These are phyloP conservation scores for Parasteatoda tepidariorum DNA, from an alignment of 1,140 invertebrate genomes.

Conservation along the genomic window DNA sequence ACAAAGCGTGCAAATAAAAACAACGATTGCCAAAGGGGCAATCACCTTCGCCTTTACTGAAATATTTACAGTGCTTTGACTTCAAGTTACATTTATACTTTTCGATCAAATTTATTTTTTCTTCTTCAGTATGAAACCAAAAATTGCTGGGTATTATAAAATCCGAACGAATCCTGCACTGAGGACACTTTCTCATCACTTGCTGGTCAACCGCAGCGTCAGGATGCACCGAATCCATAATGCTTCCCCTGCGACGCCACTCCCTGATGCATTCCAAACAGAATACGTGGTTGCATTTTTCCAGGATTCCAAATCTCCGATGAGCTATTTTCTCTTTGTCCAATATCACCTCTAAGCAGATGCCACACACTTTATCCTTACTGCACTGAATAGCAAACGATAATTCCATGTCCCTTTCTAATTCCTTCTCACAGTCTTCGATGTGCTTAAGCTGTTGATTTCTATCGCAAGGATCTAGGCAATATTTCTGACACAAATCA, in stretches of 20 bases:
- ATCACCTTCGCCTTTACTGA: conserved; percentile 80
- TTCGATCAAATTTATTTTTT: conserved; percentile 85
- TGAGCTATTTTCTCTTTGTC: conserved; percentile 78
- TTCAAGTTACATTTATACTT: conserved; percentile 83
- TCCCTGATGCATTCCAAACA: too few species aligned
- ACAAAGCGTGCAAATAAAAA: conserved; percentile 86
- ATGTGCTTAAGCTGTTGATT: conserved; percentile 69
- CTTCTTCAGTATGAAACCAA: conserved; percentile 87
- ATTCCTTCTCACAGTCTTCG: conserved; percentile 80
- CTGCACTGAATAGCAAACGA: conserved; percentile 86
- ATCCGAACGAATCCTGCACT: conserved; percentile 90
- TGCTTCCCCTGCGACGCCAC: conserved; percentile 72
- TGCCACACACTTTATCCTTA: conserved; percentile 84
- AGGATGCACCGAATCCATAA: conserved; percentile 73
- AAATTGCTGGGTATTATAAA: conserved; percentile 90
- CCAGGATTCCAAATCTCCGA: too few species aligned
- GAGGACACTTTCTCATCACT: conserved; percentile 79
- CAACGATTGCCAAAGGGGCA: conserved; percentile 93
- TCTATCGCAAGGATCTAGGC: conserved; percentile 81
- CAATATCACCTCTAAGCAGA: conserved; percentile 86
- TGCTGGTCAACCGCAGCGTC: neutral
- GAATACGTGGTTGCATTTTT: too few species aligned
- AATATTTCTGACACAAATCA: conserved; percentile 80
- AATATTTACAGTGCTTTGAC: conserved; percentile 88
- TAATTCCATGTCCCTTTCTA: conserved; percentile 86